These are phyloP conservation scores for Menidia beryllina DNA, from an alignment of 2,113 vertebrate genomes.

Conservation along the genomic window DNA sequence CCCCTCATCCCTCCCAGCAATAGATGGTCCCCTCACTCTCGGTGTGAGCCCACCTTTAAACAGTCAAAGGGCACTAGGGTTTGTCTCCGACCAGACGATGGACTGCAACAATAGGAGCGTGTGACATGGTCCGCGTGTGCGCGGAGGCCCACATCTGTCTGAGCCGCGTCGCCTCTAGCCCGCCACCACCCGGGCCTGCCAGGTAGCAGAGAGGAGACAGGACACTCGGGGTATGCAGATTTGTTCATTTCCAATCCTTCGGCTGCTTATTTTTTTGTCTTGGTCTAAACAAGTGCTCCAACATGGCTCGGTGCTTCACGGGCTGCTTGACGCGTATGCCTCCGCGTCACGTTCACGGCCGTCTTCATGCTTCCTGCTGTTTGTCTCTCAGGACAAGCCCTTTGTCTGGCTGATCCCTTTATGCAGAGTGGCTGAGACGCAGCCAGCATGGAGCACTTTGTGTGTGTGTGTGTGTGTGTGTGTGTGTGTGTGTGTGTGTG, in stretches of 20 bases:
- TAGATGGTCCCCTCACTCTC: conserved; percentile 55
- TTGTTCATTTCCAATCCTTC: conserved; percentile 55
- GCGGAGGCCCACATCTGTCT: conserved; percentile 77
- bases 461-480: conserved; percentile 8
- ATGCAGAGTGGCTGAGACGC: conserved; percentile 61
- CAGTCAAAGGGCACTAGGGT: conserved; percentile 45
- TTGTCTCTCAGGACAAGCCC: conserved; percentile 61
- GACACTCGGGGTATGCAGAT: conserved; percentile 81
- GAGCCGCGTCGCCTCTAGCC: no score
- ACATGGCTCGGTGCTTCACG: neutral
- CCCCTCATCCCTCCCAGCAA: conserved; percentile 48
- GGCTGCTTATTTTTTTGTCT: conserved; percentile 23
- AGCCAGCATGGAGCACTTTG: conserved; percentile 40
- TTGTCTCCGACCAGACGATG: conserved; percentile 29
- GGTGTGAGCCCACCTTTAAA: conserved; percentile 62
- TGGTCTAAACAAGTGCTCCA: conserved; percentile 3
- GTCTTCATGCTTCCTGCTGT: conserved; percentile 50
- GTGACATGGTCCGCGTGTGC: conserved; percentile 78
- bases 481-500: conserved; percentile 16
- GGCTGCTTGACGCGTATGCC: conserved; percentile 1
- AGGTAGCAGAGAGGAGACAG: conserved; percentile 59
- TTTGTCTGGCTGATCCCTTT: conserved; percentile 63
- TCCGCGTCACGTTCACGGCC: conserved; percentile 44
- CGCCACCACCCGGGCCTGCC: conserved; percentile 73
- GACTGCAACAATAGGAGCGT: conserved; percentile 70